Evolutionary conservation across 2,113 vertebrate genomes (phyloP).

Genomic region (Planiliza haematocheilus): DNA sequence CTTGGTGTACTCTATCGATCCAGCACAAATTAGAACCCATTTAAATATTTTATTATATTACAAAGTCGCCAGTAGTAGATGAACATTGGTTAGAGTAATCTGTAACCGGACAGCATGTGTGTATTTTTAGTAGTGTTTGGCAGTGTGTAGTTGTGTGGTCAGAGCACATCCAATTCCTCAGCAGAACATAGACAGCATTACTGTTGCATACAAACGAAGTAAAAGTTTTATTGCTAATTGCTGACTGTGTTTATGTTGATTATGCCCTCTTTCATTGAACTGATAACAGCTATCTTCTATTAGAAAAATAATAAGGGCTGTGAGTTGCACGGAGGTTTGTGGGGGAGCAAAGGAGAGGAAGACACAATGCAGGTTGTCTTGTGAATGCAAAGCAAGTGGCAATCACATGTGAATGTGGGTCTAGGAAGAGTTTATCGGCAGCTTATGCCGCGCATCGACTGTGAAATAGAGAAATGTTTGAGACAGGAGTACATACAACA

Average conservation of each 20-base stretch:
- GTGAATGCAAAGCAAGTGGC: constrained; percentile 66
- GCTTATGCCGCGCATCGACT: constrained; percentile 61
- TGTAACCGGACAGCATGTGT: too few species aligned
- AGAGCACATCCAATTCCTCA: not conserved
- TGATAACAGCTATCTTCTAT: constrained; percentile 65
- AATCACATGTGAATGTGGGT: constrained; percentile 52
- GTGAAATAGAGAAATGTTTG: constrained; percentile 55
- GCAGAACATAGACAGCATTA: constrained; percentile 8
- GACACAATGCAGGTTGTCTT: constrained; percentile 44
- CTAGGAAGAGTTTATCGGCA: constrained; percentile 64
- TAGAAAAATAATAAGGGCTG: constrained; percentile 66
- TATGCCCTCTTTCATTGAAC: constrained; percentile 63
- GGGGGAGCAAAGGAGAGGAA: constrained; percentile 20
- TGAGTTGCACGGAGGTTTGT: constrained; percentile 34
- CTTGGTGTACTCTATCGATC: too few species aligned
- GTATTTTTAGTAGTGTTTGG: too few species aligned
- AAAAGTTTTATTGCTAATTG: constrained; percentile 67
- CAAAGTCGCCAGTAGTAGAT: too few species aligned
- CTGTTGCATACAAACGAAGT: constrained; percentile 44
- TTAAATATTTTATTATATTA: too few species aligned
- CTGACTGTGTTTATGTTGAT: constrained; percentile 72
- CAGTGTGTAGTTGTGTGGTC: not conserved
- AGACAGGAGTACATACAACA: constrained; percentile 37
- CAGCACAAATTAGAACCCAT: too few species aligned
- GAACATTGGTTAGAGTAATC: too few species aligned